Conservation (phyloP, 2,113 vertebrate genomes). For the Microcebus lehilahytsara region DNA sequence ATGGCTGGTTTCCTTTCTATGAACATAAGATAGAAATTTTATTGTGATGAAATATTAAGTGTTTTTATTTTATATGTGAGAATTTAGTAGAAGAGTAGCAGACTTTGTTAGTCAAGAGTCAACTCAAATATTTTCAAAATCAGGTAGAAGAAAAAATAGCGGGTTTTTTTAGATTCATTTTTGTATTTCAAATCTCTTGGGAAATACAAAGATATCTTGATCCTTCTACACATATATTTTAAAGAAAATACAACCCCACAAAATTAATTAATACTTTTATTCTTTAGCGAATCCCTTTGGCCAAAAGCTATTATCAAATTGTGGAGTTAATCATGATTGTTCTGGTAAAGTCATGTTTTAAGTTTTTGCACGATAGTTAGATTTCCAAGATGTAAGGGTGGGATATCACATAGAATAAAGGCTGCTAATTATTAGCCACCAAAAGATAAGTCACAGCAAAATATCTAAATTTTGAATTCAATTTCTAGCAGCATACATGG, state of each 20-base stretch:
- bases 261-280: not conserved
- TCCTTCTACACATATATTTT: not conserved
- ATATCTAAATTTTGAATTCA: not conserved
- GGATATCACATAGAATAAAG: not conserved
- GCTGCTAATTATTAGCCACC: not conserved
- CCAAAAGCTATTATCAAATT: not conserved
- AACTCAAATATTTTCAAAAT: not conserved
- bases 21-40: not conserved
- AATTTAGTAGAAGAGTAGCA: not conserved
- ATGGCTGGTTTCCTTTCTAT: not conserved
- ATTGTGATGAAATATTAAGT: not conserved
- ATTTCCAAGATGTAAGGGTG: not conserved
- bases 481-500: not conserved
- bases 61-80: not conserved
- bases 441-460: not conserved
- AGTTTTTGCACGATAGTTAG: not conserved
- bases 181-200: not conserved
- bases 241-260: not conserved
- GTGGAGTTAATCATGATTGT: not conserved
- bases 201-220: not conserved
- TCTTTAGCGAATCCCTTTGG: not conserved
- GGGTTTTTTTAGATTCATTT: not conserved
- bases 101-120: not conserved
- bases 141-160: not conserved
- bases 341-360: not conserved